A percentile compares a stretch with the other conserved stretches of the same genome.
Evolutionary conservation across 2,888 invertebrate genomes (phyloP).

Genomic region (Orgyia antiqua): DNA sequence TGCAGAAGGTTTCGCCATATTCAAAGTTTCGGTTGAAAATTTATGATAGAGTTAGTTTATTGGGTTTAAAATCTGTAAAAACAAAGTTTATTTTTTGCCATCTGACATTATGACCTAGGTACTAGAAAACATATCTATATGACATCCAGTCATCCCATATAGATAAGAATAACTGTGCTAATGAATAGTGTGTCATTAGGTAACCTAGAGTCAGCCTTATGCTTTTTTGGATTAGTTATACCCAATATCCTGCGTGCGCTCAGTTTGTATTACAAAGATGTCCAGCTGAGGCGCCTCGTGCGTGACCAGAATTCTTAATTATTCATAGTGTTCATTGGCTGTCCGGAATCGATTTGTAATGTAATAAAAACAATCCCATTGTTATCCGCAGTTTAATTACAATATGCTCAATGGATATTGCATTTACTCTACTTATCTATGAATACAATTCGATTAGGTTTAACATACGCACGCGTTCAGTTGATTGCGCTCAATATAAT

Average conservation of each 20-base stretch:
- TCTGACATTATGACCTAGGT: too few species aligned
- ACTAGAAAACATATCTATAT: too few species aligned
- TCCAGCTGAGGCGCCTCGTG: slow-evolving; percentile 40
- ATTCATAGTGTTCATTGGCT: slow-evolving; percentile 13
- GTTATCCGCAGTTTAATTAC: slow-evolving; percentile 14
- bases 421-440: slow-evolving; percentile 3
- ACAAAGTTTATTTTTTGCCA: too few species aligned
- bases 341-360: slow-evolving; percentile 26
- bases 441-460: too few species aligned
- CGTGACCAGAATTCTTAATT: slow-evolving; percentile 45
- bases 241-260: slow-evolving; percentile 51
- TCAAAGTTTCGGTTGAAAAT: too few species aligned
- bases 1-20: too few species aligned
- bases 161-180: too few species aligned
- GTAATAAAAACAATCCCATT: slow-evolving; percentile 20
- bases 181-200: slow-evolving; percentile 46
- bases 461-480: too few species aligned
- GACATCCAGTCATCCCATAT: too few species aligned
- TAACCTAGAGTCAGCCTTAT: slow-evolving; percentile 39
- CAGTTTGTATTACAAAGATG: slow-evolving; percentile 54
- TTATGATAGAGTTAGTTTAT: too few species aligned
- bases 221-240: slow-evolving; percentile 52
- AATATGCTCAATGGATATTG: slow-evolving; percentile 8
- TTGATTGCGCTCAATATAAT: too few species aligned
- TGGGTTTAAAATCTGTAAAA: too few species aligned